Conservation (phyloP, 2,113 vertebrate species). For the Pogonocichla stellata region DNA sequence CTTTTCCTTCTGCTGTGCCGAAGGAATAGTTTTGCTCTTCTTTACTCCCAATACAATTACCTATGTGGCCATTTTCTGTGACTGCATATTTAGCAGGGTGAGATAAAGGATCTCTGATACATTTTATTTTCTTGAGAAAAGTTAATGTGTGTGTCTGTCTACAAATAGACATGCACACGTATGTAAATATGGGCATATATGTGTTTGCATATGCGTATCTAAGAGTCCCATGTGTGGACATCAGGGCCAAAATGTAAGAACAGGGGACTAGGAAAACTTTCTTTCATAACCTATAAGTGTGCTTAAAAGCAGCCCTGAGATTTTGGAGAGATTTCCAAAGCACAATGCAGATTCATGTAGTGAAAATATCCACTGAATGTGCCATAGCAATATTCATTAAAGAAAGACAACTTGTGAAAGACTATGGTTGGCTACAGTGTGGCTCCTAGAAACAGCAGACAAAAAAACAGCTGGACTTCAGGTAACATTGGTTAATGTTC, state of each 20-base stretch:
- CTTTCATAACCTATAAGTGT: neutral
- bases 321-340: neutral
- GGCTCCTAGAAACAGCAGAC: neutral
- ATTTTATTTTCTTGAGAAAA: neutral
- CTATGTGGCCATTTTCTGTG: neutral
- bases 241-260: neutral
- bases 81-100: neutral
- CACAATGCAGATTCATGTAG: neutral
- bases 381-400: neutral
- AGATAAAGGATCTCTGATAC: neutral
- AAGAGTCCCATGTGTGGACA: neutral
- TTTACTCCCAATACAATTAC: neutral
- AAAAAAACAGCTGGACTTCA: neutral
- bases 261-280: neutral
- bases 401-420: neutral
- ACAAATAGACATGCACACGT: neutral
- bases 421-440: neutral
- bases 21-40: neutral
- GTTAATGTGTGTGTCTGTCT: neutral
- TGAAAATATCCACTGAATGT: neutral
- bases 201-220: neutral
- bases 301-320: neutral
- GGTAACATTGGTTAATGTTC: neutral
- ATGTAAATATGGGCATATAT: rapidly evolving
- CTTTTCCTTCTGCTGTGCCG: neutral